phyloP scores from a whole-genome alignment of 2,888 invertebrate species.

The Drosophila falleni region DNA sequence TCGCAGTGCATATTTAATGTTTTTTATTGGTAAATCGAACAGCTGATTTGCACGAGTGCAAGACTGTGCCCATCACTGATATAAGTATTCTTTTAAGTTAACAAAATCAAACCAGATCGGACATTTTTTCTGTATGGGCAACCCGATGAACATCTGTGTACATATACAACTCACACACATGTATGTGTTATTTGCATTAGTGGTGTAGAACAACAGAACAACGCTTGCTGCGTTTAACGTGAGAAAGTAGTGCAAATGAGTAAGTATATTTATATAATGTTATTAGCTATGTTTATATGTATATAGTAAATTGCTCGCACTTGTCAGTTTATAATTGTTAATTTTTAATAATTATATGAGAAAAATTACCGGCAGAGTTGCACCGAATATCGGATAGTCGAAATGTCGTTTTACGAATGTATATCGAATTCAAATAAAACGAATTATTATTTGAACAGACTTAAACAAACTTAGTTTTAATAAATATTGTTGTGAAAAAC shows the following conservation, averaged over 20 bases:
- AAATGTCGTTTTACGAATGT: not conserved
- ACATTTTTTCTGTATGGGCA: too few relatives aligned
- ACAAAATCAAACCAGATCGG: too few relatives aligned
- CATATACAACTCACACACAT: too few relatives aligned
- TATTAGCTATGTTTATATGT: not conserved
- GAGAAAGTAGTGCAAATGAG: slow-evolving; percentile 32
- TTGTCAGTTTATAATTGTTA: not conserved
- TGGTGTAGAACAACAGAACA: too few relatives aligned
- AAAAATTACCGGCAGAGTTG: slow-evolving; percentile 37
- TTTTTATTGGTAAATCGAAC: too few relatives aligned
- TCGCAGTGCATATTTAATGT: too few relatives aligned
- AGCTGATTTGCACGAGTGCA: too few relatives aligned
- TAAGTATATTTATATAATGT: slow-evolving; percentile 25
- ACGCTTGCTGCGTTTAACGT: slow-evolving; percentile 9
- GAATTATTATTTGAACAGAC: not conserved
- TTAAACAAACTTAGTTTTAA: not conserved
- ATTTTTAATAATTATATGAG: not conserved
- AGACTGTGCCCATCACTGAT: too few relatives aligned
- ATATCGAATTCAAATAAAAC: not conserved
- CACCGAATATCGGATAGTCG: slow-evolving; percentile 17
- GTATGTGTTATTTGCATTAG: too few relatives aligned
- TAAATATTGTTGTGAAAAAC: too few relatives aligned
- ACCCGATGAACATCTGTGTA: too few relatives aligned
- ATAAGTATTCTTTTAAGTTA: too few relatives aligned
- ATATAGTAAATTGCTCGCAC: not conserved